Conservation (phyloP, 2,888 invertebrate species). For the Leuctra nigra region DNA sequence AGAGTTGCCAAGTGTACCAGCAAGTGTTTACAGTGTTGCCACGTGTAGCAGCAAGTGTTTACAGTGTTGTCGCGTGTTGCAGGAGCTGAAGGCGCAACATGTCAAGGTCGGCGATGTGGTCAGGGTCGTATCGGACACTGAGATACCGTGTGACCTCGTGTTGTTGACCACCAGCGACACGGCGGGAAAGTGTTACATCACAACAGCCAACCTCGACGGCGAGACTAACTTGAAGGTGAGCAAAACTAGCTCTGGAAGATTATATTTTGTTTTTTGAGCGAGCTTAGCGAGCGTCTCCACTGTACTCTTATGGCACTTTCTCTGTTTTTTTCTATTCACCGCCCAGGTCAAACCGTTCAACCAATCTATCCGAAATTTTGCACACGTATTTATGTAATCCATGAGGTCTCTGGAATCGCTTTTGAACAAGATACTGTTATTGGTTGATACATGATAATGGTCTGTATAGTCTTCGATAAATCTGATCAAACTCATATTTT, state of each 20-base stretch:
- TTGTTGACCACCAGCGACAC: slow-evolving; percentile 62
- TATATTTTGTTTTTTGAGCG: slow-evolving; percentile 33
- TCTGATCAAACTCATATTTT: no score
- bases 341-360: no score
- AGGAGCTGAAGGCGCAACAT: slow-evolving; percentile 50
- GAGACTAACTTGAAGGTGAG: slow-evolving; percentile 69
- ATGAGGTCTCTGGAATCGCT: no score
- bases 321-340: no score
- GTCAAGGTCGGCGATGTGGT: slow-evolving; percentile 75
- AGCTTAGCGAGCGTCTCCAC: slow-evolving; percentile 36
- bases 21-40: not conserved
- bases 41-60: not conserved
- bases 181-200: slow-evolving; percentile 66
- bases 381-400: no score
- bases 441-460: no score
- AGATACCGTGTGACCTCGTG: slow-evolving; percentile 76
- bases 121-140: slow-evolving; percentile 59
- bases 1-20: not conserved
- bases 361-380: no score
- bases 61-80: slow-evolving; percentile 26
- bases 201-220: slow-evolving; percentile 82
- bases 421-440: no score
- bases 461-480: no score
- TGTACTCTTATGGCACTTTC: no score
- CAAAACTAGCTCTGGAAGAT: slow-evolving; percentile 39